Evolutionary conservation across 1,140 invertebrate genomes (phyloP), one percentile per base, ranked within the genome.

Genomic region (Drosophila sproati): DNA sequence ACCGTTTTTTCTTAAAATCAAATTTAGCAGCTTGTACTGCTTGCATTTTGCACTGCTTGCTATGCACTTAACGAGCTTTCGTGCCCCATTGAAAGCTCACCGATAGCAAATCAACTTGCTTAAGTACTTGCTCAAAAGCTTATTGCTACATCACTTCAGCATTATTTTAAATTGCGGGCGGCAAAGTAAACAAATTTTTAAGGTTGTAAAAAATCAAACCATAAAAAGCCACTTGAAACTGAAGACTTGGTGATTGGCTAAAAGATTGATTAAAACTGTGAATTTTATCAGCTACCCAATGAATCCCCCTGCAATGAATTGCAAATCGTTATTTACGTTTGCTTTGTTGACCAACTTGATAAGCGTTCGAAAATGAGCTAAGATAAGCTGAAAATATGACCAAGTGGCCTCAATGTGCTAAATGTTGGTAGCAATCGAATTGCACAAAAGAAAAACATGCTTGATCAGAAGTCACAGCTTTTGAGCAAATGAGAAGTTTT

Each of bases 341-440:
- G 8, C n/a, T 12, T 48, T 64, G 62, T 45, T 61, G 41, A 48
- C 41, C 10, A 37, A 31, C 32, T 7, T 34, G 35, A 39, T 35
- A 47, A 67, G 75, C 78, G 76, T 60, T 79, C 56, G 63, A 87
- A 87, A 82, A 87, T 87, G 68, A 12, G 78, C 78, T 52, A 55
- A 74, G 83, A 82, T 88, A 88, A 83, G 83, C 83, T 74, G 32
- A 87, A 77, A 76, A 39, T 71, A 57, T 76, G 72, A 35, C 62
- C 69, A 77, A 85, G 80, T 75, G 73, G 59, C 59, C 52, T 63
- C 20, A 45, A 70, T 39, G 43, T 12, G 57, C 4, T 50, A 3
- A n/a, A 43, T 54, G 35, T 61, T 60, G 55, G 41, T 8, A 34
- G 12, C 51, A 31, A 56, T 69, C 31, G 20, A 43, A 67, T 68